These are phyloP conservation scores for Pseudomyrmex pallidus DNA, from an alignment of 1,140 invertebrate genomes.

Conservation along the genomic window DNA sequence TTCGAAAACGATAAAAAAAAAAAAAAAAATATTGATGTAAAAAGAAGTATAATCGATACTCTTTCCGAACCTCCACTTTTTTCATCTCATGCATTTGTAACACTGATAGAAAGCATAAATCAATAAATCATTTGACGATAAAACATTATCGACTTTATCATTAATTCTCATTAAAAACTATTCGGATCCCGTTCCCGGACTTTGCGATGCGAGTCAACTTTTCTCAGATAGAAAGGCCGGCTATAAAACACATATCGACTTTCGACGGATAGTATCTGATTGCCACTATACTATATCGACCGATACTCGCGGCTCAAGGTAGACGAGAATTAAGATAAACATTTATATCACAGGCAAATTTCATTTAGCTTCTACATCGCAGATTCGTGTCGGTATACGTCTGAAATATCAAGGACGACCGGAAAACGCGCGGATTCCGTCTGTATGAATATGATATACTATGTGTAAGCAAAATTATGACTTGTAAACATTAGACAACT, in stretches of 20 bases:
- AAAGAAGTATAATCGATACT: slow-evolving; percentile 33
- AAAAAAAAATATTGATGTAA: background rate
- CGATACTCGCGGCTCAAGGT: slow-evolving; percentile 42
- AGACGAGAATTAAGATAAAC: slow-evolving; percentile 40
- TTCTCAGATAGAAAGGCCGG: background rate
- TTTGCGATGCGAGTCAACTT: slow-evolving; percentile 21
- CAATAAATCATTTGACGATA: slow-evolving; percentile 56
- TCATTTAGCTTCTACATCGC: slow-evolving; percentile 16
- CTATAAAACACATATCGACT: slow-evolving; percentile 25
- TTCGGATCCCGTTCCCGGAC: slow-evolving; percentile 46
- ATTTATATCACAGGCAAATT: slow-evolving; percentile 31
- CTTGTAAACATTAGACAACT: too few relatives aligned
- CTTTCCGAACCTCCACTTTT: slow-evolving; percentile 21
- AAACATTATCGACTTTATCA: slow-evolving; percentile 54
- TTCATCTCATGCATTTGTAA: slow-evolving; percentile 51
- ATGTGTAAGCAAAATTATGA: background rate
- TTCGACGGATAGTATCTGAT: slow-evolving; percentile 17
- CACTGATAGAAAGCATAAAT: slow-evolving; percentile 36
- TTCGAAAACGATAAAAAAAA: background rate
- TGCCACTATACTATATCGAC: slow-evolving; percentile 16
- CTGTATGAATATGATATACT: slow-evolving; percentile 8
- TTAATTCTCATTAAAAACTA: slow-evolving; percentile 50
- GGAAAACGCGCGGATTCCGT: slow-evolving; percentile 14
- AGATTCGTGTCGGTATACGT: background rate
- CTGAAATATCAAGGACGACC: slow-evolving; percentile 45